Conservation (phyloP, 2,888 invertebrate species). For the Pomacea canaliculata region DNA sequence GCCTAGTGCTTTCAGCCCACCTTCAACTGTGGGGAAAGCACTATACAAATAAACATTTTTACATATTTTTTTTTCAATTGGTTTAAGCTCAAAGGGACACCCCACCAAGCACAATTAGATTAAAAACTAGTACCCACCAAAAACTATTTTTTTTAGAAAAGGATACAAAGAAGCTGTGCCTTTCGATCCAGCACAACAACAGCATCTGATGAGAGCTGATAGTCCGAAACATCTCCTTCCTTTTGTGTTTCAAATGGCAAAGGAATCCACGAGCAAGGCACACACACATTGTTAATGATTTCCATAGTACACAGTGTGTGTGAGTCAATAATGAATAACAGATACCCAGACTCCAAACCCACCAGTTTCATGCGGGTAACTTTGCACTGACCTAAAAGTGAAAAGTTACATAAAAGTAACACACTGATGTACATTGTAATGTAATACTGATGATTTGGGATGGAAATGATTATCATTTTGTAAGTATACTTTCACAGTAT, state of each 20-base stretch:
- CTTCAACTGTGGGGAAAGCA: no score
- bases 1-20: no score
- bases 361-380: slow-evolving; percentile 5
- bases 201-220: slow-evolving; percentile 22
- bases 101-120: no score
- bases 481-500: no score
- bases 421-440: neutral
- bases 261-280: slow-evolving; percentile 21
- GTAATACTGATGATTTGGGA: no score
- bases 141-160: slow-evolving; percentile 16
- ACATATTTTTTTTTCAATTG: neutral
- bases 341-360: slow-evolving; percentile 15
- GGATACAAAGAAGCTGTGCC: slow-evolving; percentile 32
- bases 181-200: slow-evolving; percentile 26
- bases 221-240: slow-evolving; percentile 3
- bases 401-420: neutral
- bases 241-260: neutral
- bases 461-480: no score
- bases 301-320: slow-evolving; percentile 18
- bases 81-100: no score
- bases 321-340: slow-evolving; percentile 11
- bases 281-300: slow-evolving; percentile 4
- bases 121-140: no score
- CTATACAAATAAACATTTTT: no score
- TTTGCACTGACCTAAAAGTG: slow-evolving; percentile 3